Percentiles rank a stretch among this genome's conserved stretches.
These are phyloP conservation scores for Epinotia nisella DNA, from an alignment of 2,888 invertebrate species.

Conservation along the genomic window DNA sequence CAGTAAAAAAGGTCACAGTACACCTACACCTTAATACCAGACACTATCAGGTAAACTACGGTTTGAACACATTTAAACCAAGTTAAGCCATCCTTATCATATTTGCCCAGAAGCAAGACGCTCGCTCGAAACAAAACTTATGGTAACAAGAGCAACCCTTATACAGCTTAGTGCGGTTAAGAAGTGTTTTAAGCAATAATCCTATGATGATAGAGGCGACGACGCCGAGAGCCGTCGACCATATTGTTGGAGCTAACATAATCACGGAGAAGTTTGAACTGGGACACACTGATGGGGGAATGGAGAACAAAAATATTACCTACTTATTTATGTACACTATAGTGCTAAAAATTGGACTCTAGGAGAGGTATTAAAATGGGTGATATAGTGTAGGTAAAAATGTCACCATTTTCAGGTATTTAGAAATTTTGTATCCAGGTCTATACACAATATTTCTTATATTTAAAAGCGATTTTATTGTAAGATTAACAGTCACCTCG, in stretches of 20 bases:
- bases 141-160: constrained; percentile 31
- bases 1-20: not conserved
- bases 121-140: constrained; percentile 28
- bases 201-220: constrained; percentile 52
- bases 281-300: constrained; percentile 44
- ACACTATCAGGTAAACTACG: not conserved
- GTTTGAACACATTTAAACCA: constrained; percentile 1
- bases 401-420: too few species aligned
- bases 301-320: not conserved
- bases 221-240: constrained; percentile 52
- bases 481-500: too few species aligned
- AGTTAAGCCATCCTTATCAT: constrained; percentile 18
- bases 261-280: constrained; percentile 50
- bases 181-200: constrained; percentile 50
- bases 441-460: too few species aligned
- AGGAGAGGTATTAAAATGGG: too few species aligned
- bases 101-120: constrained; percentile 23
- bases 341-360: too few species aligned
- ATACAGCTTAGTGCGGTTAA: constrained; percentile 36
- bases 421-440: too few species aligned
- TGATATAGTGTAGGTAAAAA: too few species aligned
- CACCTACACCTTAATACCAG: not conserved
- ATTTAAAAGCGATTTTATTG: too few species aligned
- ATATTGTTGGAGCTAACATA: constrained; percentile 54
- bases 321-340: too few species aligned